phyloP scores from a whole-genome alignment of 2,113 vertebrate genomes.

The Leptocoma aspasia region DNA sequence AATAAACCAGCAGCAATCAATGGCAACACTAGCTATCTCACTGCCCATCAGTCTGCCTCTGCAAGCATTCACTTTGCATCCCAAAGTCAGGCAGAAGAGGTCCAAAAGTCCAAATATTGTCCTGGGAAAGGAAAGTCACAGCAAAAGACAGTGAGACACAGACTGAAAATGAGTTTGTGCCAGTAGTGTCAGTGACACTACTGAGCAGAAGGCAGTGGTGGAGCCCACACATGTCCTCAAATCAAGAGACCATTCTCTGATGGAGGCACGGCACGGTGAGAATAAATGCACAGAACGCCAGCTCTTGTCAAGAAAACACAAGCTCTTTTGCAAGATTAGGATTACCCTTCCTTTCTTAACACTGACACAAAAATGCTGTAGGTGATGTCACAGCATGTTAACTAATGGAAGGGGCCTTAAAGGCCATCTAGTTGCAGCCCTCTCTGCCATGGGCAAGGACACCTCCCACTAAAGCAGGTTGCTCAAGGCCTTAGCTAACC shows the following conservation, averaged over 20 bases:
- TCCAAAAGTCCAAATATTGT: background rate
- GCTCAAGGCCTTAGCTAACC: background rate
- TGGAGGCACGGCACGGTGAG: background rate
- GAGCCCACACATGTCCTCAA: background rate
- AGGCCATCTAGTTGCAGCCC: no score
- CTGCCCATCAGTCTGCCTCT: background rate
- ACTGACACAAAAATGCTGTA: background rate
- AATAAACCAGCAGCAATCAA: background rate
- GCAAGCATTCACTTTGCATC: background rate
- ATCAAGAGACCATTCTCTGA: background rate
- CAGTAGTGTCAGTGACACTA: background rate
- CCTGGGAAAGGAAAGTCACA: background rate
- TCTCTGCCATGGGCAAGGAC: background rate
- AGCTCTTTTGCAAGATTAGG: background rate
- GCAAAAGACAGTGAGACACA: accelerated
- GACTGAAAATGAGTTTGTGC: background rate
- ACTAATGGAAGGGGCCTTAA: background rate
- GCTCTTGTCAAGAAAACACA: background rate
- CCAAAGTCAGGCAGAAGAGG: background rate
- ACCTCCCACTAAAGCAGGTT: background rate
- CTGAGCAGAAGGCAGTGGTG: background rate
- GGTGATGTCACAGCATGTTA: background rate
- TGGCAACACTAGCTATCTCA: accelerated
- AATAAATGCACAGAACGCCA: background rate
- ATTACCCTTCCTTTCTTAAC: background rate